Evolutionary conservation across 1,140 invertebrate species (phyloP), one percentile per base, ranked within the genome.

Genomic region (Halictus rubicundus): DNA sequence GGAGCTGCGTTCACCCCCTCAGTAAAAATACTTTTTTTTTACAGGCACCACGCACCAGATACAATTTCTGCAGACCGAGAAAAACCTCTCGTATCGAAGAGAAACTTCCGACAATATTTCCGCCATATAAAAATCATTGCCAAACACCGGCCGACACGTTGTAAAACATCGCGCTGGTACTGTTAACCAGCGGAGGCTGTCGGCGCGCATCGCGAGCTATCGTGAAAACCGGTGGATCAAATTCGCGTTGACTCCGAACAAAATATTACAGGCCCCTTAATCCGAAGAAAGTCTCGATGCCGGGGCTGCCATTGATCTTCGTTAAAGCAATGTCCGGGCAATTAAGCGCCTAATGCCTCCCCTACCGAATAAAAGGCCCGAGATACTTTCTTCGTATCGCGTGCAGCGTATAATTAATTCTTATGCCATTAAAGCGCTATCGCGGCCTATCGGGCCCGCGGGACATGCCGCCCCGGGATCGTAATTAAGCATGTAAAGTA

Each of bases 401-500:
- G 78, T 73, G 78, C 78, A 74, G 25, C 54, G 70, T 73, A 73
- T 79, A 79, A 79, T 79, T 79, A 79, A 79, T 79, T 79, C 78
- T 73, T 79, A 65, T 79, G 39, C 78, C 78, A 79, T 79, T 79
- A 79, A 79, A 79, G 37, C 63, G 71, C 78, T 74, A 79, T 79
- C 78, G 63, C n/a, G 39, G 49, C 37, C 61, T 68, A 80, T 74
- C 63, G 61, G 42, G 61, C 1, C 52, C n/a, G 16, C 49, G 49
- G 66, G 52, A 39, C 63, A 60, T 46, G 63, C 60, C 61, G 61
- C 69, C n/a, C 12, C 23, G 52, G 16, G 52, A 37, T 42, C 78
- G 78, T 74, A 79, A 79, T 79, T 79, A 79, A 79, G 52, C 78
- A 79, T 79, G 70, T 74, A 74, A 79, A 74, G 71, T 79, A 79